Evolutionary conservation across 2,113 vertebrate genomes (phyloP).

Genomic region (Halcyon senegalensis): DNA sequence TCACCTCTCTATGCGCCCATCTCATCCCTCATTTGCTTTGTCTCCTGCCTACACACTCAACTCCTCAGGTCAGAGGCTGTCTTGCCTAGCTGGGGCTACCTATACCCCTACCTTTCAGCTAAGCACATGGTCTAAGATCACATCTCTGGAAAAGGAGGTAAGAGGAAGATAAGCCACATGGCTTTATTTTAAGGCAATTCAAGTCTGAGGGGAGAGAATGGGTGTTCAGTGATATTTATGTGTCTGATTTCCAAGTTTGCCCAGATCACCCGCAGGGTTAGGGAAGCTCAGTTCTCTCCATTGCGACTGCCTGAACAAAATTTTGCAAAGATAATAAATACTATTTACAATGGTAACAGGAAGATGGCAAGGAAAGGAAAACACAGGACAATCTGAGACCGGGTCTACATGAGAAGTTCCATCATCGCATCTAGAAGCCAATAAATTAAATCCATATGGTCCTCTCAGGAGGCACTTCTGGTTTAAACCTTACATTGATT

Average conservation of each 20-base stretch:
- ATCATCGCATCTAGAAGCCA: conserved; percentile 34
- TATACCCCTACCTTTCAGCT: neutral
- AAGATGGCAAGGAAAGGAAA: conserved; percentile 41
- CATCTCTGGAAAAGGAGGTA: neutral
- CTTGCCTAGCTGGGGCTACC: neutral
- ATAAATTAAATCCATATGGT: conserved; percentile 51
- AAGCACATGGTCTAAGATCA: neutral
- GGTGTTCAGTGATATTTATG: neutral
- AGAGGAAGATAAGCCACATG: neutral
- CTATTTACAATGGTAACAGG: conserved; percentile 81
- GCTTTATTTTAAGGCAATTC: neutral
- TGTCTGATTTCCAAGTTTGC: neutral
- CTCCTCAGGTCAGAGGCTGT: neutral
- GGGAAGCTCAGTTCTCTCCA: neutral
- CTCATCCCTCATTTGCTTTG: neutral
- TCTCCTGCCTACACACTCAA: neutral
- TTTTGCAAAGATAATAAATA: conserved; percentile 81
- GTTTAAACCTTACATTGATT: conserved; percentile 42
- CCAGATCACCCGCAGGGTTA: neutral
- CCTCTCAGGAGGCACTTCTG: conserved; percentile 40
- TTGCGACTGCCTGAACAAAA: conserved; percentile 1
- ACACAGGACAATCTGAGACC: neutral
- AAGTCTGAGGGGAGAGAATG: neutral
- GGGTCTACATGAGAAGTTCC: neutral
- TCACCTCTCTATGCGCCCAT: neutral